These are phyloP conservation scores for Glareola pratincola DNA, from an alignment of 2,113 vertebrate species.

Conservation along the genomic window DNA sequence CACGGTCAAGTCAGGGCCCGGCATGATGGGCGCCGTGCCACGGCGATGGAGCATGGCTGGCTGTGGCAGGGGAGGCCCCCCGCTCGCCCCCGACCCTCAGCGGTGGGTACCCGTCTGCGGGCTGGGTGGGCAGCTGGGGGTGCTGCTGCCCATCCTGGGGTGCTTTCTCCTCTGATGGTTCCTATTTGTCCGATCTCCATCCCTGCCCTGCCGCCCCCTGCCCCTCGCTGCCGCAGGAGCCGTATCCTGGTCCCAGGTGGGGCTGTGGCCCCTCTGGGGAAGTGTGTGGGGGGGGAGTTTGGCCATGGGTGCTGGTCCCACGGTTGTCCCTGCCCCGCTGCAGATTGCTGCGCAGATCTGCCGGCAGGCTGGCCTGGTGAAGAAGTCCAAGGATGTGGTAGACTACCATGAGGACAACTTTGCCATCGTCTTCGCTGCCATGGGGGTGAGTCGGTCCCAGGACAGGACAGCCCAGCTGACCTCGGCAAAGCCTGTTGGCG, in stretches of 20 bases:
- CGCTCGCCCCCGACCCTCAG: accelerated
- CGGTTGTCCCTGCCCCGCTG: too few relatives aligned
- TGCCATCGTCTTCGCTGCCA: constrained; percentile 81
- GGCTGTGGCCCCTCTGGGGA: accelerated
- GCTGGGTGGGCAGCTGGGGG: neutral
- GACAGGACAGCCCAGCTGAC: accelerated
- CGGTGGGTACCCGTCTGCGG: neutral
- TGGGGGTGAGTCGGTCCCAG: constrained; percentile 67
- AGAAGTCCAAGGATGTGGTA: constrained; percentile 77
- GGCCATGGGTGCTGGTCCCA: accelerated
- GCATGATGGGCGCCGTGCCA: neutral
- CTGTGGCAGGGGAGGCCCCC: neutral
- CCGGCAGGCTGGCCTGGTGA: constrained; percentile 79
- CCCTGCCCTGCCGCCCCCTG: neutral
- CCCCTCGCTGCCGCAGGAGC: accelerated
- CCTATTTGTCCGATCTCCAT: neutral
- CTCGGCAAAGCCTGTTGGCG: neutral
- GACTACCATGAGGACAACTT: constrained; percentile 80
- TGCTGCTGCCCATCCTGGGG: too few relatives aligned
- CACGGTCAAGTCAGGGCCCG: too few relatives aligned
- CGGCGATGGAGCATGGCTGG: neutral
- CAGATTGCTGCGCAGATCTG: constrained; percentile 82
- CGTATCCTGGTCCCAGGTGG: accelerated
- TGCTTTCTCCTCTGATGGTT: too few relatives aligned
- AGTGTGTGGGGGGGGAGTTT: neutral